Percentiles rank a stretch among this genome's conserved stretches.
phyloP scores from a whole-genome alignment of 1,140 invertebrate species.

The Philotrypesis tridentata region DNA sequence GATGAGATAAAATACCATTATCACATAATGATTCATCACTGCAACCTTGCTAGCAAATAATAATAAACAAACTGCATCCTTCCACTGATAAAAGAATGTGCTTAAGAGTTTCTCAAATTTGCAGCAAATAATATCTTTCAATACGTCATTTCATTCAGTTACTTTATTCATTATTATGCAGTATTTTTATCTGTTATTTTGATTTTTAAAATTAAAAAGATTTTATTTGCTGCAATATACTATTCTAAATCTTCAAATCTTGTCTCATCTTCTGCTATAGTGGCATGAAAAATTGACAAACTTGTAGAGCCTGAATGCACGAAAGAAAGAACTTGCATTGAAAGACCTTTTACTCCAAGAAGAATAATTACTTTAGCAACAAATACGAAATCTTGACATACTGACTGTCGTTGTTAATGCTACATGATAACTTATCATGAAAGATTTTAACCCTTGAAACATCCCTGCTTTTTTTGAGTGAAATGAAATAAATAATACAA shows the following conservation, averaged over 20 bases:
- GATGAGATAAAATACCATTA: slow-evolving; percentile 40
- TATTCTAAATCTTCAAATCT: neutral
- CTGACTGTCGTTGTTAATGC: slow-evolving; percentile 28
- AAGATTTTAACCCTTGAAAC: slow-evolving; percentile 36
- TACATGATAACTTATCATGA: slow-evolving; percentile 33
- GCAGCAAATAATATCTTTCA: slow-evolving; percentile 12
- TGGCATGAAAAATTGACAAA: slow-evolving; percentile 63
- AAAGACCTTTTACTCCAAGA: slow-evolving; percentile 43
- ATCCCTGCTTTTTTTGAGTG: neutral
- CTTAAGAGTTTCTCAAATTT: slow-evolving; percentile 12
- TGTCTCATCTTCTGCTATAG: slow-evolving; percentile 59
- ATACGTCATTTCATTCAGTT: slow-evolving; percentile 4
- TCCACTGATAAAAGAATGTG: slow-evolving; percentile 1
- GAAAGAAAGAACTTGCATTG: slow-evolving; percentile 59
- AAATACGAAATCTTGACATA: slow-evolving; percentile 28
- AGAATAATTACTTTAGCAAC: slow-evolving; percentile 32
- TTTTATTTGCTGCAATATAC: slow-evolving; percentile 18
- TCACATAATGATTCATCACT: slow-evolving; percentile 19
- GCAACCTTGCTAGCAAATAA: slow-evolving; percentile 25
- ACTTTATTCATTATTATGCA: neutral
- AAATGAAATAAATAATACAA: neutral
- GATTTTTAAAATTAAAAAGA: slow-evolving; percentile 9
- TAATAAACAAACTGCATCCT: slow-evolving; percentile 1
- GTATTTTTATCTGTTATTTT: neutral
- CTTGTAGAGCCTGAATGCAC: slow-evolving; percentile 65